Evolutionary conservation across 2,797 vertebrate genomes (phyloP), one percentile per base, ranked within the genome.

Genomic region (Smutsia temminckii): DNA sequence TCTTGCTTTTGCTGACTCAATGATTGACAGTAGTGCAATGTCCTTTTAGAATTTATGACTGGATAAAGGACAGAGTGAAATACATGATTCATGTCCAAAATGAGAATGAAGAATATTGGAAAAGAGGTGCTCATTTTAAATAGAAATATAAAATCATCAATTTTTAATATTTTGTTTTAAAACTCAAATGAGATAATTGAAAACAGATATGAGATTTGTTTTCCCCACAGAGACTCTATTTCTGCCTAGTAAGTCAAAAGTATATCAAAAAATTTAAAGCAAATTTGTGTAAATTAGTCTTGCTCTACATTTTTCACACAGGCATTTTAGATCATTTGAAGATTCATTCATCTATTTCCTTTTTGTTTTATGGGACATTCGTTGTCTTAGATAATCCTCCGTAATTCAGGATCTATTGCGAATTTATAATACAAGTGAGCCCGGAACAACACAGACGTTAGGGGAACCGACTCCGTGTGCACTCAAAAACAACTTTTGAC

Each of bases 331-430:
- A 59, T 91, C 14, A 61, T 51, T 89, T 69, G 10, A 21, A 69
- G 34, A 59, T 66, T 66, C 23, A 71, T 40, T 66, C 27, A 71
- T 40, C 2, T 59, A 37, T 57, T 95, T 91, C 12, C 13, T 79
- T 96, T 93, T 29, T 46, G 29, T n/a, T 83, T 95, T 69, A 23
- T 27, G 21, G 8, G 8, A n/a, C 13, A 75, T 69, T 59, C 66
- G 14, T 77, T 10, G 0, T 71, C 89, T 93, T 95, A 96, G 93
- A 89, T 97, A 95, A 46, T 95, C 32, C 42, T 96, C 86, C 34
- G 66, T 57, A 97, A 83, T 83, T 74, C 90, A 95, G 59, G 87
- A 95, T 53, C 17, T 80, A 80, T 92, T 97, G 97, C 98, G 96
- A 94, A 83, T 98, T 97, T 98, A 92, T 81, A 74, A 53, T 96